Base-by-base conservation (phyloP, 1,140 invertebrate species). In the Bombus soroeensis region DNA sequence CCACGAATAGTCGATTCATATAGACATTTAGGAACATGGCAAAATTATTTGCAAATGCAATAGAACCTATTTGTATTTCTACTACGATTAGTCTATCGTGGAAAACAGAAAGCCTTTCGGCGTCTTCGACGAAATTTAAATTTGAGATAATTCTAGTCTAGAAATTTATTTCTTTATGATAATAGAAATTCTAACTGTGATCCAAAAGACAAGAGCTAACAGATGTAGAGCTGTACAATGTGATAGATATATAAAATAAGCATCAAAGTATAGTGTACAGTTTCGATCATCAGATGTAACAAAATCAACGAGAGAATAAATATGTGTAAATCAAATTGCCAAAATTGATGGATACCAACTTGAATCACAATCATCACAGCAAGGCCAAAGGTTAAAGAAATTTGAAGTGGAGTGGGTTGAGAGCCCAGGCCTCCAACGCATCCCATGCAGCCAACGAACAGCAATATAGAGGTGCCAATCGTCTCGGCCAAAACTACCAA, bases 401-500 rank as follows among this genome's bases (percentile, higher is more conserved):
- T 96, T 91, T 97, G 96, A 10, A 97, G 95, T 39, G 93, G 84
- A 4, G 47, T 53, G 18, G 95, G 94, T 6, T 88, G 73, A 15
- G 85, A 70, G 12, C 92, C 95, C 1, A 93, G 73, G 22, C 88
- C 81, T 1, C 85, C 85, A 3, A 96, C 91, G 78, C 97, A 97
- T 6, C 97, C 97, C 88, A 97, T 97, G 92, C 97, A 98, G 47
- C 97, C 98, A 12, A 98, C 92, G 66, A 98, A 96, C 5, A 98
- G 96, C 75, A 98, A 94, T 37, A 97, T 96, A 12, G 96, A 95
- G 0, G 97, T 98, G 47, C 97, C 98, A 37, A 97, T 89, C 53
- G 97, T 93, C 93, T 98, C 98, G 3, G 97, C 97, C 88, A 91
- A 32, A 9, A 89, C 91, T 39, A 57, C 70, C 22, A 92, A 6